Evolutionary conservation across 2,113 vertebrate genomes (phyloP).

Genomic region (Microcebus tavaratra): DNA sequence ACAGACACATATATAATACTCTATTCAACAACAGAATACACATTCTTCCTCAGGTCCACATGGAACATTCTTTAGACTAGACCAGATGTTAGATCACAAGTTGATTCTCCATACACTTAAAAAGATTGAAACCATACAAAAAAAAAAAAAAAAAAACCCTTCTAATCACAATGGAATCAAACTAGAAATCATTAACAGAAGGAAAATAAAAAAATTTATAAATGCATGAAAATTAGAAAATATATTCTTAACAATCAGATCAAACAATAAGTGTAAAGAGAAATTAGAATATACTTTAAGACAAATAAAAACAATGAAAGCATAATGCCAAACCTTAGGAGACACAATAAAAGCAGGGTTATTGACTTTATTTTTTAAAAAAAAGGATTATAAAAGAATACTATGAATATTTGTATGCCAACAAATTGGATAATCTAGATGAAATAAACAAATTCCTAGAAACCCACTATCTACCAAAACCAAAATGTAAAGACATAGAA

Average conservation of each 20-base stretch:
- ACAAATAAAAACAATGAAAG: background rate
- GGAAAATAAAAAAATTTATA: background rate
- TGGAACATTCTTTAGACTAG: background rate
- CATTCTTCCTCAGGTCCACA: background rate
- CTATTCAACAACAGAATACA: background rate
- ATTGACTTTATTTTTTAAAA: background rate
- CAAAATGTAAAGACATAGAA: background rate
- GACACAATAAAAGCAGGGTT: background rate
- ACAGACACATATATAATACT: background rate
- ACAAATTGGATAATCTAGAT: background rate
- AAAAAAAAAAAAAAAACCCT: background rate
- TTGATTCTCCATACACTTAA: background rate
- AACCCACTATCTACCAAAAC: background rate
- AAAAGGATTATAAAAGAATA: background rate
- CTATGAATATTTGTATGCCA: background rate
- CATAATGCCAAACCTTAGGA: background rate
- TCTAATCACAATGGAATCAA: background rate
- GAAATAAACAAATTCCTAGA: background rate
- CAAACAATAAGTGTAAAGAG: background rate
- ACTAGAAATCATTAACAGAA: background rate
- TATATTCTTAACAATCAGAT: background rate
- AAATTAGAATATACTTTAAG: background rate
- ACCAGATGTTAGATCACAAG: background rate
- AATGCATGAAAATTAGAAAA: background rate
- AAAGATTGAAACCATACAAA: background rate